Evolutionary conservation across 2,113 vertebrate species (phyloP), one percentile per base, ranked within the genome.

Genomic region (Bujurquina vittata): DNA sequence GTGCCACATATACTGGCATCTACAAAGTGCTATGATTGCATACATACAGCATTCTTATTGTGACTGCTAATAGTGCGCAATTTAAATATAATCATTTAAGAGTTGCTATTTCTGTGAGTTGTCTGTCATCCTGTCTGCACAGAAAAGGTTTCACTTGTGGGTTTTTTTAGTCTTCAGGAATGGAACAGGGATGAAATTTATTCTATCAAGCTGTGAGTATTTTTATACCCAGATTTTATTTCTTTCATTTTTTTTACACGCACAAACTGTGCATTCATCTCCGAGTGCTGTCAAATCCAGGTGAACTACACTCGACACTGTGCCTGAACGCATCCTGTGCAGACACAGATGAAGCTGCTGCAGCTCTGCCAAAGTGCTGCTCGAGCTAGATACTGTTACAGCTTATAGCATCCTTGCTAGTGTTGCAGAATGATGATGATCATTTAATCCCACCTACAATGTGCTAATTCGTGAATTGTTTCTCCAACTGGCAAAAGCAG

Each of bases 391-490:
- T 72, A 33, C 46, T n/a, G 67, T 54, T 54, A 72, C 67, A 72
- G 67, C 10, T 29, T 54, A 72, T 23, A 72, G 18, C 6, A 54
- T 14, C 46, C 67, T 8, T 9, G 18, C 7, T 54, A 20, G 49
- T 5, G 6, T 9, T 54, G 49, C 18, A 20, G 49, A 54, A 72
- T 2, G 2, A 72, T 72, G 67, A 72, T 54, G 26, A 72, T 54
- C 67, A 29, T 72, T 72, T n/a, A 72, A 72, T 72, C 67, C 26
- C 67, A 72, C 67, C 67, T 49, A 54, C 56, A 61, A 35, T 54
- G 57, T 49, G 40, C 58, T 40, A 54, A 81, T 75, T 81, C 22
- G 58, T 81, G 5, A 74, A 77, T 33, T 60, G 57, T 60, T 77
- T 77, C 75, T 60, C 55, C 7, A 1, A 75, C 65, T 0, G 8